phyloP scores from a whole-genome alignment of 1,140 invertebrate genomes.

The Tenebrio molitor region DNA sequence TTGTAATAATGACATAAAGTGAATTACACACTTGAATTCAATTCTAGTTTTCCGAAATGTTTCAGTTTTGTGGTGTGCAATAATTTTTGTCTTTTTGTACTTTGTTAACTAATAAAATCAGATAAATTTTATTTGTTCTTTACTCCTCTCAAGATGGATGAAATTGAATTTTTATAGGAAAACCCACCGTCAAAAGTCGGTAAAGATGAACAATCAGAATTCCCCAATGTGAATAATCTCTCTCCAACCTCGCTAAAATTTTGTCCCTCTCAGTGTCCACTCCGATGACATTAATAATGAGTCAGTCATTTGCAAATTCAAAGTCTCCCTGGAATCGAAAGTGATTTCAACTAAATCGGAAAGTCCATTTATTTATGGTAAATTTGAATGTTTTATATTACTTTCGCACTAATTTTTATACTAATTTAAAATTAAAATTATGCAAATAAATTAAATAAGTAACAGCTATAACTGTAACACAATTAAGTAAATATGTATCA shows the following conservation, averaged over 20 bases:
- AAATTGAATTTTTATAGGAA: background rate
- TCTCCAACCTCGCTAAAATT: background rate
- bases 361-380: no score
- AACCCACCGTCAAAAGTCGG: background rate
- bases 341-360: no score
- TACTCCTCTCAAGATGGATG: background rate
- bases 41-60: no score
- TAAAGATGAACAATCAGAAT: constrained; percentile 20
- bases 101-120: background rate
- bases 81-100: background rate
- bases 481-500: no score
- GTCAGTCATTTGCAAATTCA: background rate
- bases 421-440: no score
- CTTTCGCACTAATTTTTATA: no score
- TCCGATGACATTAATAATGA: constrained; percentile 12
- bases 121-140: background rate
- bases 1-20: no score
- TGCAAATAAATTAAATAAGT: no score
- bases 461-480: no score
- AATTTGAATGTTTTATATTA: no score
- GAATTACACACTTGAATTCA: no score
- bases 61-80: no score
- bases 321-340: background rate
- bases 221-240: background rate
- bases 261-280: background rate